A percentile compares a stretch with the other conserved stretches of the same genome.
These are phyloP conservation scores for Brachystomella parvula DNA, from an alignment of 1,140 invertebrate genomes.

Conservation along the genomic window DNA sequence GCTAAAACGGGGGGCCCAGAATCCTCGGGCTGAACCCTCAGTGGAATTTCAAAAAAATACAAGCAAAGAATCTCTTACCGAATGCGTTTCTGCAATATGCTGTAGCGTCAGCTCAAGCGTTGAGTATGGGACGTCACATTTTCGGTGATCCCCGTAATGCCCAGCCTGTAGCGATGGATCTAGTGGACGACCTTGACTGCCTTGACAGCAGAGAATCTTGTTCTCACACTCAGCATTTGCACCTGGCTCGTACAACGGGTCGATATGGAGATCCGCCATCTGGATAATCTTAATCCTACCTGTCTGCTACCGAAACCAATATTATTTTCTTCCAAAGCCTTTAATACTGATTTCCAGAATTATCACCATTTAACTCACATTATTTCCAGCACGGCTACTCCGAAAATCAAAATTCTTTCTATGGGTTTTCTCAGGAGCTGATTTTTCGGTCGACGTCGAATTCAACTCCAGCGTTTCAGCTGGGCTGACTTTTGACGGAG, in stretches of 20 bases:
- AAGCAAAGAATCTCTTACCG: no score
- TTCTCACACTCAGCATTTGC: constrained; percentile 57
- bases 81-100: constrained; percentile 41
- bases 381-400: no score
- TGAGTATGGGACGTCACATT: constrained; percentile 63
- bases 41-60: no score
- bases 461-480: no score
- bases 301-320: not conserved
- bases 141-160: constrained; percentile 66
- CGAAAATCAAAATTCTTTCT: no score
- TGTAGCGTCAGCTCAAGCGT: constrained; percentile 51
- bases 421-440: no score
- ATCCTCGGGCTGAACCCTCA: no score
- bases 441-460: no score
- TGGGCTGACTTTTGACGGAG: not conserved
- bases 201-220: constrained; percentile 69
- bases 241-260: constrained; percentile 59
- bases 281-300: constrained; percentile 55
- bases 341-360: no score
- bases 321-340: no score
- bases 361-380: not conserved
- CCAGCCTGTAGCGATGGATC: constrained; percentile 51
- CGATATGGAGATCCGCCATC: constrained; percentile 72
- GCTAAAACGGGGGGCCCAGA: no score
- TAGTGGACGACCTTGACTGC: constrained; percentile 46